Conservation (phyloP, 2,888 invertebrate species). For the Drosophila setosimentum region DNA sequence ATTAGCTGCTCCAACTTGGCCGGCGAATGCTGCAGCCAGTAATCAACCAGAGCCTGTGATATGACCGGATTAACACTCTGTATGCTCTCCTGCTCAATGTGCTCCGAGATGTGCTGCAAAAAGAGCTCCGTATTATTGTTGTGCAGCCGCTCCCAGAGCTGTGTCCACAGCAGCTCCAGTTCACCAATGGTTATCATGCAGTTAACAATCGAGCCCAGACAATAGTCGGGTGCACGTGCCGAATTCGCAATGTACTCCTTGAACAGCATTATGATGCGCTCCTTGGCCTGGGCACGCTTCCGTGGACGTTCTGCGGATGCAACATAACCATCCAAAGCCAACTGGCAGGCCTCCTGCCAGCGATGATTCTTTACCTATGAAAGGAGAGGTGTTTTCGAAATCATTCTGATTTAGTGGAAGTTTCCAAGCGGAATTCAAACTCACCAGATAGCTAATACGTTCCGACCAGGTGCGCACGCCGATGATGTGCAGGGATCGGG, state of each 20-base stretch:
- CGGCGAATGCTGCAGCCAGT: conserved; percentile 88
- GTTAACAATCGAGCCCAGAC: conserved; percentile 83
- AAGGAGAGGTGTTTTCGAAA: not conserved
- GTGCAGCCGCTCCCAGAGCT: conserved; percentile 87
- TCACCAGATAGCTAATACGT: conserved; percentile 88
- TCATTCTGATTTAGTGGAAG: not conserved
- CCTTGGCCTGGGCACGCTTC: conserved; percentile 84
- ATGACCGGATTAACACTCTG: conserved; percentile 89
- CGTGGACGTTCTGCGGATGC: conserved; percentile 83
- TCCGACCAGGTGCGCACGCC: conserved; percentile 89
- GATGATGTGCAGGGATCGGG: conserved; percentile 87
- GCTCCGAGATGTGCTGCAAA: conserved; percentile 89
- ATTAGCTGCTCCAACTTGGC: conserved; percentile 90
- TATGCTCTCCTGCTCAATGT: conserved; percentile 89
- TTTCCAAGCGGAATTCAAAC: not conserved
- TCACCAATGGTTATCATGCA: conserved; percentile 84
- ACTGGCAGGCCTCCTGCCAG: conserved; percentile 87
- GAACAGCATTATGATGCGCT: conserved; percentile 85
- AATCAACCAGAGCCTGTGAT: conserved; percentile 90
- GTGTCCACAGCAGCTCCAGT: conserved; percentile 87
- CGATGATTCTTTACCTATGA: conserved; percentile 86
- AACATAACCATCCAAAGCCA: conserved; percentile 86
- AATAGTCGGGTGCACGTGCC: conserved; percentile 84
- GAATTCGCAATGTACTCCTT: conserved; percentile 85
- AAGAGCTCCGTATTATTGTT: conserved; percentile 87